Evolutionary conservation across 2,797 vertebrate genomes (phyloP), one percentile per base, ranked within the genome.

Genomic region (Crenichthys baileyi): DNA sequence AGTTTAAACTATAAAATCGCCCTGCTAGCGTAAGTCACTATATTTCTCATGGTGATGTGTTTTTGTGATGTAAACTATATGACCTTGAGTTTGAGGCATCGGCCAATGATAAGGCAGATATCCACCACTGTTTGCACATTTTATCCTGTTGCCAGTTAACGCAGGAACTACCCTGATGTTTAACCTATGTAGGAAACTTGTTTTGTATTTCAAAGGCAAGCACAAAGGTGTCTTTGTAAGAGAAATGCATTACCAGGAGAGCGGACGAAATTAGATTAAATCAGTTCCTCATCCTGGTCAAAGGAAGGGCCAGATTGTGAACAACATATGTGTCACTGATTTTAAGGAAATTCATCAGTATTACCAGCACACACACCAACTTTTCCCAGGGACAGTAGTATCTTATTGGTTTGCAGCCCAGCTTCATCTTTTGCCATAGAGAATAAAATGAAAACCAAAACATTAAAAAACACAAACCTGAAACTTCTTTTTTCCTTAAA

Each of bases 201-300:
- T 46, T 81, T 73, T 82, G 44, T 53, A 70, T 78, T 83, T 85
- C 77, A 73, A 79, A 68, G 79, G 56, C 84, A 72, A 15, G 18
- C 44, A 89, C 83, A 91, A 90, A 87, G 68, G 74, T 91, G 75
- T 83, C 84, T 84, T 90, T 91, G 82, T 90, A 46, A 60, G 74
- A 36, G 18, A 75, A 78, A 65, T 18, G 41, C 75, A 72, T 86
- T 48, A 83, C 72, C 22, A 77, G 56, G n/a, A 46, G 51, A 75
- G 65, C 24, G 79, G 72, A 83, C 36, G 11, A 63, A 77, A 55
- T 74, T 22, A 71, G 80, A 85, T 51, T 67, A 68, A 84, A 83
- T 71, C 48, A 83, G 84, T 81, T 87, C 73, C 85, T 75, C 76
- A 73, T 85, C 82, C 41, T 80, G 73, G 72, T 61, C 7, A 48